phyloP scores from a whole-genome alignment of 2,797 vertebrate species.

The Pampus argenteus region DNA sequence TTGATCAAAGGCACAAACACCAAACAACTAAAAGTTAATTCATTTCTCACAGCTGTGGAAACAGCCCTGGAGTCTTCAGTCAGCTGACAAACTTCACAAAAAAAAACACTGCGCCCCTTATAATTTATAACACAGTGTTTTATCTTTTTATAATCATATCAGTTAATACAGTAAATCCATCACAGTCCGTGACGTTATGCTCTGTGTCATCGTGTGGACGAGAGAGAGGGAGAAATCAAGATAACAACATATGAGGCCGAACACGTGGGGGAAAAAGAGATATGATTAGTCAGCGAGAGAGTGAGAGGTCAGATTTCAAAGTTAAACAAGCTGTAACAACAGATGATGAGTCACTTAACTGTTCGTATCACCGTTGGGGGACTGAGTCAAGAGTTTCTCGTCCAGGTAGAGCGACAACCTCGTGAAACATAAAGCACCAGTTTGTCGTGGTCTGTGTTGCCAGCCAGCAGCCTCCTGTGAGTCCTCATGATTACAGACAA shows the following conservation, averaged over 20 bases:
- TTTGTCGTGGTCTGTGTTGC: constrained; percentile 8
- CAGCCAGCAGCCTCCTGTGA: constrained; percentile 6
- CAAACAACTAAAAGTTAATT: constrained; percentile 5
- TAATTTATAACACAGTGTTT: not conserved
- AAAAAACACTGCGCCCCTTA: constrained; percentile 18
- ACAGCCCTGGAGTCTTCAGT: constrained; percentile 21
- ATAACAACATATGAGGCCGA: not conserved
- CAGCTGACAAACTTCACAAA: constrained; percentile 32
- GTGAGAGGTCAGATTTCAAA: constrained; percentile 18
- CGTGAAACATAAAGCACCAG: not conserved
- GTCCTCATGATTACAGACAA: constrained; percentile 22
- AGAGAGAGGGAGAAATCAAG: not conserved
- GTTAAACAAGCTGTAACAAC: constrained; percentile 16
- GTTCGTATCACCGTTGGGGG: not conserved
- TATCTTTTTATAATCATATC: constrained; percentile 3
- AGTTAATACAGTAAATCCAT: constrained; percentile 30
- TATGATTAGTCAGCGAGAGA: not conserved
- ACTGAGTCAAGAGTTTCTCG: not conserved
- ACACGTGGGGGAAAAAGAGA: not conserved
- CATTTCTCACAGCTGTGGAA: constrained; percentile 52
- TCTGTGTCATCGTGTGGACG: not conserved
- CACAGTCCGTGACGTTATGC: not conserved
- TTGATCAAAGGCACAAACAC: constrained; percentile 26
- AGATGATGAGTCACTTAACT: constrained; percentile 3
- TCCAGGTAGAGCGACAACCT: constrained; percentile 17